Evolutionary conservation across 2,113 vertebrate species (phyloP), one percentile per base, ranked within the genome.

Genomic region (Hippotragus niger): DNA sequence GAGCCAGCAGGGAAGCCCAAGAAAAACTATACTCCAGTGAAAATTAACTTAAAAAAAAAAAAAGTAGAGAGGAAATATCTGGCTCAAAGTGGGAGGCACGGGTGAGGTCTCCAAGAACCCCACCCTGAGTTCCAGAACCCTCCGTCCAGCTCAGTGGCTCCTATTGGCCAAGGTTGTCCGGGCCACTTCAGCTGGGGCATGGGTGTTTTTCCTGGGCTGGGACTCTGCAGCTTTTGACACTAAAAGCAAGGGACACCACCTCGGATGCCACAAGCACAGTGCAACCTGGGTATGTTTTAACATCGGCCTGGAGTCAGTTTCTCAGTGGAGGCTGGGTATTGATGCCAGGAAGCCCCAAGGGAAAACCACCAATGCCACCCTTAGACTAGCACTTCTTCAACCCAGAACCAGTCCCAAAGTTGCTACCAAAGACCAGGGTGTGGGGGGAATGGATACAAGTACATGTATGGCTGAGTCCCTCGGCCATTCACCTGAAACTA

Each of bases 211-310:
- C 57, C 50, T 62, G 21, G 84, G 8, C 27, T 45, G 33, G 64
- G 29, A 52, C n/a, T 62, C 80, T 11, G 10, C 17, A 25, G 52
- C 78, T 60, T 53, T 52, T n/a, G 93, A n/a, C 23, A n/a, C n/a
- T 55, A n/a, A 52, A 58, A 88, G 25, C 21, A 2, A 62, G 29
- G 5, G 36, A 45, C 7, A 7, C 33, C 10, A 5, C 21, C 13
- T 3, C 0, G 25, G 16, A 40, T 53, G 60, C 21, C 31, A 21
- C 11, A 9, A 76, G 1, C 50, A 17, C 92, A 45, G 31, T 11
- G 43, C 5, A 12, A 6, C 2, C 5, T 1, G 3, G 52, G 1
- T 8, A 53, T 15, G 1, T 15, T 3, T 15, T 13, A 11, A 21
- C 50, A 17, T 23, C 2, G 21, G 23, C 50, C 40, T 0, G 23